Evolutionary conservation across 1,140 invertebrate genomes (phyloP).

Genomic region (Diprion similis): DNA sequence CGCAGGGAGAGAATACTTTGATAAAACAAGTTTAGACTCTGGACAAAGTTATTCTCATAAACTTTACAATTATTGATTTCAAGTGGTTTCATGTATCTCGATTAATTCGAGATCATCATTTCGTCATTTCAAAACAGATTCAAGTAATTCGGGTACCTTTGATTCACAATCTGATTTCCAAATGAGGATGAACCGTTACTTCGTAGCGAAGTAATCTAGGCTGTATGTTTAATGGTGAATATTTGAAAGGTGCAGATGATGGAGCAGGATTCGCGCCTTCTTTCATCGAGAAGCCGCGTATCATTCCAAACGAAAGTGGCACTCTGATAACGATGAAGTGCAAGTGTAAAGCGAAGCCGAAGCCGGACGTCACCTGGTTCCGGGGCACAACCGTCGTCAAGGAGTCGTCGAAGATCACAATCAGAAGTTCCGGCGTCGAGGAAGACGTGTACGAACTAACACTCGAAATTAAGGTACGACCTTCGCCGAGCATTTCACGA

Average conservation of each 20-base stretch:
- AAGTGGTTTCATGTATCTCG: too few relatives aligned
- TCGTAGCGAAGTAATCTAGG: not conserved
- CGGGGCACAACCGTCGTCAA: slow-evolving; percentile 85
- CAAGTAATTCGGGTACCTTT: too few relatives aligned
- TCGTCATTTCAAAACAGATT: too few relatives aligned
- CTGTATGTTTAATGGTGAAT: slow-evolving; percentile 47
- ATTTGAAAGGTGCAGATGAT: slow-evolving; percentile 83
- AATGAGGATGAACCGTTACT: too few relatives aligned
- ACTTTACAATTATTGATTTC: too few relatives aligned
- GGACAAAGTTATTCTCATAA: too few relatives aligned
- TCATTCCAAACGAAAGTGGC: slow-evolving; percentile 96
- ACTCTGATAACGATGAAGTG: slow-evolving; percentile 96
- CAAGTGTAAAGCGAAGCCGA: slow-evolving; percentile 91
- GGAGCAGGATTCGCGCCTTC: slow-evolving; percentile 90
- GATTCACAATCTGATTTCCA: too few relatives aligned
- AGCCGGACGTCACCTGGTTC: slow-evolving; percentile 89
- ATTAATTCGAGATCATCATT: too few relatives aligned
- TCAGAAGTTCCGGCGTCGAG: slow-evolving; percentile 75
- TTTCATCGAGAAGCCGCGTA: slow-evolving; percentile 95
- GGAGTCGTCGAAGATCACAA: slow-evolving; percentile 86
- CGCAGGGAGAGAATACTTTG: too few relatives aligned
- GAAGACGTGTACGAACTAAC: slow-evolving; percentile 90
- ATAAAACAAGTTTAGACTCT: too few relatives aligned
- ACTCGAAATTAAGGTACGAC: slow-evolving; percentile 83
- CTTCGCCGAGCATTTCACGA: slow-evolving; percentile 1